These are phyloP conservation scores for Tenualosa thibaudeaui DNA, from an alignment of 2,797 vertebrate species.

Conservation along the genomic window DNA sequence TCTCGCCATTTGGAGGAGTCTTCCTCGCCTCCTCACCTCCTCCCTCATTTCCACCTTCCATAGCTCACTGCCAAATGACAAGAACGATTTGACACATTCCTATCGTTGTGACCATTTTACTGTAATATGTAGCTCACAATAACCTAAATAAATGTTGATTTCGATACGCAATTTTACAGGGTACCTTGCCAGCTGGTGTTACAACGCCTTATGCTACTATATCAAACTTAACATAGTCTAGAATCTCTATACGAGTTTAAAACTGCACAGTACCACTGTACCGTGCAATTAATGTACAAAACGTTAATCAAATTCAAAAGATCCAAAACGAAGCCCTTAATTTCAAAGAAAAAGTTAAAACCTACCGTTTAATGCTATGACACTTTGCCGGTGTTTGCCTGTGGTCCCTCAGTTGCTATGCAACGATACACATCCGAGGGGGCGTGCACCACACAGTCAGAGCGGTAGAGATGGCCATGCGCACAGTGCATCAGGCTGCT, in stretches of 20 bases:
- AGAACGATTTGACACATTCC: too few relatives aligned
- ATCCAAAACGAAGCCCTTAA: neutral
- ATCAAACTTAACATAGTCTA: neutral
- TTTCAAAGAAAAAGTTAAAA: neutral
- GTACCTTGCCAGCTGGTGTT: too few relatives aligned
- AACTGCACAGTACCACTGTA: neutral
- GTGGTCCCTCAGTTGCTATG: constrained; percentile 5
- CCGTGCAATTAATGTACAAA: neutral
- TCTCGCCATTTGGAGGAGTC: constrained; percentile 3
- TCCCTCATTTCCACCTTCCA: constrained; percentile 47
- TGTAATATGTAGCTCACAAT: too few relatives aligned
- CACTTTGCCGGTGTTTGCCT: neutral
- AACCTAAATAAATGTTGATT: too few relatives aligned
- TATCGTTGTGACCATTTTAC: too few relatives aligned
- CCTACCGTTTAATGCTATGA: neutral
- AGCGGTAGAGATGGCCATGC: neutral
- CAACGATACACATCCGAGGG: neutral
- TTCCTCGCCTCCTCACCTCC: constrained; percentile 28
- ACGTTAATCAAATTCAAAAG: neutral
- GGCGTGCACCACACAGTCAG: neutral
- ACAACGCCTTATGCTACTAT: too few relatives aligned
- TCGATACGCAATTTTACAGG: too few relatives aligned
- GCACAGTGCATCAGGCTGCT: neutral
- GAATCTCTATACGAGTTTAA: too few relatives aligned
- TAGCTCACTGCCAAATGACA: constrained; percentile 25